A percentile compares a stretch with the other conserved stretches of the same genome.
Conservation (phyloP, 2,797 vertebrate genomes). For the Poecilia gillii region DNA sequence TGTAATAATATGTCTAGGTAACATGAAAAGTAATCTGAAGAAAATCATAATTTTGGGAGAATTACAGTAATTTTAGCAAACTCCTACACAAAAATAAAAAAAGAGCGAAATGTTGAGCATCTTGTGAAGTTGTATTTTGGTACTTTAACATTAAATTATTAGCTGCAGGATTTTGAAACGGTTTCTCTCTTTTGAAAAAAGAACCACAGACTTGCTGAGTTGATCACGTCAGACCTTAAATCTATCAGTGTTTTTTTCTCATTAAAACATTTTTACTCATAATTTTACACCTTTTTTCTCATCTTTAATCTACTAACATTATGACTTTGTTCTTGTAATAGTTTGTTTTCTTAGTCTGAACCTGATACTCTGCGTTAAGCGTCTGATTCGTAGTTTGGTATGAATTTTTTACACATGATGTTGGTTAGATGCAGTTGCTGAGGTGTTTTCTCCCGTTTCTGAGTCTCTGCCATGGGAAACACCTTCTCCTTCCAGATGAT, state of each 20-base stretch:
- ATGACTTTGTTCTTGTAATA: too few species aligned
- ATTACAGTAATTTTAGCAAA: background rate
- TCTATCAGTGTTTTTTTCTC: background rate
- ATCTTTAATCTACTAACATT: too few species aligned
- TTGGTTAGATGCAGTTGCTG: background rate
- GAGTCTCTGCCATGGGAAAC: background rate
- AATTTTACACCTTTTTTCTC: too few species aligned
- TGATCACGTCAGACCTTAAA: background rate
- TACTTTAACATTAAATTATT: background rate
- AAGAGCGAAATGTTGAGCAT: background rate
- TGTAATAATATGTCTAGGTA: background rate
- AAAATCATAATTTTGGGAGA: background rate
- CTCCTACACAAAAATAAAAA: background rate
- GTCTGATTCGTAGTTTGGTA: background rate
- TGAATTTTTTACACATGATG: background rate
- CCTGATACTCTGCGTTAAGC: too few species aligned
- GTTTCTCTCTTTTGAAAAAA: background rate
- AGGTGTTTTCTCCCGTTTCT: background rate
- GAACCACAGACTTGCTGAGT: background rate
- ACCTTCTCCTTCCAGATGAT: slow-evolving; percentile 86
- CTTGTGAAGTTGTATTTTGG: background rate
- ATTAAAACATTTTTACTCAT: background rate
- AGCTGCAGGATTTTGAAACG: background rate
- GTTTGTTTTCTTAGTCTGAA: too few species aligned
- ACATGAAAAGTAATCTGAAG: too few species aligned